Evolutionary conservation across 1,140 invertebrate genomes (phyloP).

Genomic region (Acromyrmex heyeri): DNA sequence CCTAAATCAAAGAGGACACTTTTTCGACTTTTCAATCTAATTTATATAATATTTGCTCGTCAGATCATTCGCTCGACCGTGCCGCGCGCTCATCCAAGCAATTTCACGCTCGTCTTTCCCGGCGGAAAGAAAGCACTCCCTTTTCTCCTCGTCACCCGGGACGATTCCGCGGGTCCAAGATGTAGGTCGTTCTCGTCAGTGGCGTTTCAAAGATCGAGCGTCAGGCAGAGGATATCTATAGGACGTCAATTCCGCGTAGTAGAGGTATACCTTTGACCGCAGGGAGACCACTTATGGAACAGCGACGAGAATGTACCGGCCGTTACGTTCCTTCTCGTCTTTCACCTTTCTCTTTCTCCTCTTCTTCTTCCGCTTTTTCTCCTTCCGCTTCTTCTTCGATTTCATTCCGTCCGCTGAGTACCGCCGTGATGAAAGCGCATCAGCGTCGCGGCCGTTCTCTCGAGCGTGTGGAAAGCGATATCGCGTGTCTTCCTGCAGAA

Average conservation of each 20-base stretch:
- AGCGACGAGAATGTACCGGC: conserved; percentile 15
- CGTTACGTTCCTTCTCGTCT: conserved; percentile 20
- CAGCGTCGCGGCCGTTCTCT: conserved; percentile 33
- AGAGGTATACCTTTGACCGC: conserved; percentile 1
- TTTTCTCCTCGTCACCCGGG: not conserved
- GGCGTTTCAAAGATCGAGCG: conserved; percentile 42
- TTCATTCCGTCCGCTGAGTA: conserved; percentile 34
- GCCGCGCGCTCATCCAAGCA: conserved; percentile 67
- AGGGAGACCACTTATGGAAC: conserved; percentile 6
- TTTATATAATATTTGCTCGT: conserved; percentile 73
- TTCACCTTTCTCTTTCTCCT: not conserved
- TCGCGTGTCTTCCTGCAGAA: conserved; percentile 38
- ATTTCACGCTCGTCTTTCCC: conserved; percentile 64
- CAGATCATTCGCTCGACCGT: conserved; percentile 61
- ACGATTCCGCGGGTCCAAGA: conserved; percentile 45
- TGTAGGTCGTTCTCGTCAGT: conserved; percentile 39
- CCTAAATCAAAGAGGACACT: conserved; percentile 38
- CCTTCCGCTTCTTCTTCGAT: conserved; percentile 42
- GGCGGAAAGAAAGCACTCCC: conserved; percentile 6
- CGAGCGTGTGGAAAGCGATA: conserved; percentile 56
- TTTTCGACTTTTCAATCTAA: conserved; percentile 73
- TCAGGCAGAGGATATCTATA: not conserved
- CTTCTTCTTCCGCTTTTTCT: conserved; percentile 24
- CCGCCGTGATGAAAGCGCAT: conserved; percentile 53
- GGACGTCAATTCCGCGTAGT: conserved; percentile 6